These are phyloP conservation scores for Phyllopteryx taeniolatus DNA, from an alignment of 2,113 vertebrate species.

Conservation along the genomic window DNA sequence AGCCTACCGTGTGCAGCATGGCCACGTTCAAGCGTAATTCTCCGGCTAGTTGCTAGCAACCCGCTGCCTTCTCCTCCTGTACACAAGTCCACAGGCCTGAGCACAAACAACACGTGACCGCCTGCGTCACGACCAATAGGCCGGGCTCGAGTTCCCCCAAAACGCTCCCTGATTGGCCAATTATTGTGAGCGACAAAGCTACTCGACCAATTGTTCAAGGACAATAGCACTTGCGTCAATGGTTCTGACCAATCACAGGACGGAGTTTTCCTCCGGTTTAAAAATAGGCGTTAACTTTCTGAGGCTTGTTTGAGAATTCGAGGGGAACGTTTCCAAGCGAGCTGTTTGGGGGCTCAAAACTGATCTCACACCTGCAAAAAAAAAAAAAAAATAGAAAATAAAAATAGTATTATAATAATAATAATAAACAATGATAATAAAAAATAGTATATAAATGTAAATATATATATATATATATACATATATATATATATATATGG, in stretches of 20 bases:
- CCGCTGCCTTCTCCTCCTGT: conserved; percentile 59
- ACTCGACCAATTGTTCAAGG: conserved; percentile 5
- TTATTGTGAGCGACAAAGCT: not conserved
- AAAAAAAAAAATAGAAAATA: not conserved
- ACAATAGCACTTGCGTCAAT: conserved; percentile 51
- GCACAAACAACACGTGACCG: conserved; percentile 89
- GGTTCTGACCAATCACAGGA: conserved; percentile 39
- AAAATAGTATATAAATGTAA: no score
- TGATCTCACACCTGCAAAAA: conserved; percentile 35
- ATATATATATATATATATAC: no score
- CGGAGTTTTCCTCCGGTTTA: conserved; percentile 37
- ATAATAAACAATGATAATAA: no score
- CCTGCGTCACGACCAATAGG: conserved; percentile 57
- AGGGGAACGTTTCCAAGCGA: not conserved
- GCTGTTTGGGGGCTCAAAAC: not conserved
- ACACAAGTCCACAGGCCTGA: conserved; percentile 74
- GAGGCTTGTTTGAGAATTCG: conserved; percentile 25
- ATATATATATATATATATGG: no score
- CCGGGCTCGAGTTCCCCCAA: conserved; percentile 27
- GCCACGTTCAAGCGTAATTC: conserved; percentile 53
- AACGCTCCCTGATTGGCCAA: conserved; percentile 40
- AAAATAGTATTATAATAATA: no score
- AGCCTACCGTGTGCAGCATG: conserved; percentile 65
- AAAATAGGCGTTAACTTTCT: conserved; percentile 41
- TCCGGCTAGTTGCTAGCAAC: conserved; percentile 67